Base-by-base conservation (phyloP, 2,797 vertebrate genomes). In the Euthynnus affinis region DNA sequence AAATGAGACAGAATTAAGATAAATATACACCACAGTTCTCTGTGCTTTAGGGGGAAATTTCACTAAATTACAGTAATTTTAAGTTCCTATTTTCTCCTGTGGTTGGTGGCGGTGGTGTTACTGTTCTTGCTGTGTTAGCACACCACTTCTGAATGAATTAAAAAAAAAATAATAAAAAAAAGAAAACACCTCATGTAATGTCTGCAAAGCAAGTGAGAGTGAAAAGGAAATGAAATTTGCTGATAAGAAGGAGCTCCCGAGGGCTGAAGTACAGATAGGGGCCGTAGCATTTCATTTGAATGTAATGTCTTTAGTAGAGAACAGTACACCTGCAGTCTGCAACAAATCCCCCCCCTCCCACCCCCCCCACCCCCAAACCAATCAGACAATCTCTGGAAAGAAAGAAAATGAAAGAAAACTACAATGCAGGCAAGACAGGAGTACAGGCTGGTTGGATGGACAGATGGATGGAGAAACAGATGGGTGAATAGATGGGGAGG, bases 401-500 rank as follows among this genome's bases (percentile, higher is more conserved):
- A 20, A 14, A 60, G n/a, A 9, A 37, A 25, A 46, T 37, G 25
- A 52, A 20, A 32, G 46, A 14, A 60, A 34, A 51, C 15, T 9
- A 14, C 22, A 22, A 68, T 22, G 49, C 62, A 40, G 66, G 9
- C 34, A 20, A 42, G 52, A 53, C 14, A 29, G 74, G 63, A 7
- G 40, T 40, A 56, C 58, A 1, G 62, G 20, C 37, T n/a, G 71
- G 57, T 1, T 20, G 61, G 72, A 81, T 1, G 53, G 86, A 81
- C 83, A 87, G 91, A 89, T 88, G 87, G 87, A 78, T 9, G 68
- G 22, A 68, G 76, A 74, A 51, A 59, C 85, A 86, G 86, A 89
- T 85, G 85, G 88, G 49, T 3, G 76, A 9, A 71, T 62, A n/a
- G 84, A 81, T 57, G 60, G 68, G 60, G 68, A 86, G 84, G 86